Conservation (phyloP, 1,140 invertebrate species). For the Drosophila repletoides region DNA sequence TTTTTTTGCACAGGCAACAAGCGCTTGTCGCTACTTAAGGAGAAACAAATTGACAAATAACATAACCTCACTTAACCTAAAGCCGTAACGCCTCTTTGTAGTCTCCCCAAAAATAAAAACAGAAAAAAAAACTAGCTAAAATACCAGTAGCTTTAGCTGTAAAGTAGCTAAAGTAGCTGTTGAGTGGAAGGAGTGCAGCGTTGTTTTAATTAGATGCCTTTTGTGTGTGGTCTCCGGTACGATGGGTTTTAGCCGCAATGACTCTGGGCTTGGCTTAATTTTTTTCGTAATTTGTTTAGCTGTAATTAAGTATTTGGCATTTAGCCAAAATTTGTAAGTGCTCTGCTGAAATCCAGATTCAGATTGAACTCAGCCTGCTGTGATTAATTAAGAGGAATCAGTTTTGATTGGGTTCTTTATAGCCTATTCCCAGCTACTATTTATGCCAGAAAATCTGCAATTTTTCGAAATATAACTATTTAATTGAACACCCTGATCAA, state of each 20-base stretch:
- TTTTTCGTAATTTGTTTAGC: background rate
- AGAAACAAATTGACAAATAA: constrained; percentile 80
- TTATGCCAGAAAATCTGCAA: no score
- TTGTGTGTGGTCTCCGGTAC: constrained; percentile 25
- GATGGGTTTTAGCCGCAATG: background rate
- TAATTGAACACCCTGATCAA: no score
- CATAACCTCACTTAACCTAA: constrained; percentile 77
- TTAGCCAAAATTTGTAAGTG: no score
- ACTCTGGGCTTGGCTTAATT: background rate
- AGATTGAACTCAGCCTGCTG: no score
- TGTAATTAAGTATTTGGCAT: no score
- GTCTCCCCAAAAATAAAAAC: constrained; percentile 23
- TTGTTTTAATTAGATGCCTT: constrained; percentile 70
- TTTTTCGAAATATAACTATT: no score
- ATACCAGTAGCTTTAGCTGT: constrained; percentile 32
- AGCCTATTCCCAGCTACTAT: no score
- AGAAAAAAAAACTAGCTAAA: constrained; percentile 12
- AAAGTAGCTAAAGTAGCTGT: background rate
- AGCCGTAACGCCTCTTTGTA: constrained; percentile 64
- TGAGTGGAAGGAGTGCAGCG: constrained; percentile 17
- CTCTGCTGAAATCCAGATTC: no score
- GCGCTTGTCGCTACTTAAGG: constrained; percentile 56
- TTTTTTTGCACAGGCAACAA: constrained; percentile 23
- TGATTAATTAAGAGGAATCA: no score
- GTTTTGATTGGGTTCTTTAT: no score